Evolutionary conservation across 2,113 vertebrate genomes (phyloP), one percentile per base, ranked within the genome.

Genomic region (Accipiter cooperii): DNA sequence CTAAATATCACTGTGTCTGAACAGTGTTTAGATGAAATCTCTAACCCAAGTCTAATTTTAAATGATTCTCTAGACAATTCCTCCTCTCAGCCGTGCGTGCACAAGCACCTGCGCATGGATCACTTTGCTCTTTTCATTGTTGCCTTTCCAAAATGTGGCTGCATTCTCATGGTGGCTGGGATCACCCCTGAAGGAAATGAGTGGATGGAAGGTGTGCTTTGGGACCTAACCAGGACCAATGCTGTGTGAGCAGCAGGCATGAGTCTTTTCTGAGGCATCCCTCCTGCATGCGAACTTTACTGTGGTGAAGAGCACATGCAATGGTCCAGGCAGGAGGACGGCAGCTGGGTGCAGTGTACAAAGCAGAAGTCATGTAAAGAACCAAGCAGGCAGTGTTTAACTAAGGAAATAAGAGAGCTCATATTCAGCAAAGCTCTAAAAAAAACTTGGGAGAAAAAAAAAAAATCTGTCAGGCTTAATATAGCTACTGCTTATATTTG

Each of bases 51-150:
- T 10, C 13, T 17, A 52, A 64, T 25, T 57, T 66, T 17, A 71
- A 64, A 34, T 17, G 17, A 47, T 60, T 68, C 33, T 86, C 34
- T 55, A 44, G 20, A 36, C 25, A 77, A 29, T 22, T 65, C 31
- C 17, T 82, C 7, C 49, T 80, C 21, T 79, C 44, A 95, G 25
- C 14, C 11, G 5, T 13, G 20, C 55, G 20, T 0, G 0, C 1
- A 1, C 44, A 36, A 21, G n/a, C 49, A 71, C 34, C 40, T 44
- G 24, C 31, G 13, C 31, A 54, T 20, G 21, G 42, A n/a, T 40
- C 29, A 19, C 13, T 76, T 73, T n/a, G 10, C 19, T 66, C 5
- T 65, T 94, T 57, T 29, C 34, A n/a, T 9, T 12, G 10, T 24
- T 79, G 73, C 69, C 34, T 49, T 89, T 61, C 31, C 54, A 76